Base-by-base conservation (phyloP, 2,797 vertebrate species). In the Sciurus vulgaris region DNA sequence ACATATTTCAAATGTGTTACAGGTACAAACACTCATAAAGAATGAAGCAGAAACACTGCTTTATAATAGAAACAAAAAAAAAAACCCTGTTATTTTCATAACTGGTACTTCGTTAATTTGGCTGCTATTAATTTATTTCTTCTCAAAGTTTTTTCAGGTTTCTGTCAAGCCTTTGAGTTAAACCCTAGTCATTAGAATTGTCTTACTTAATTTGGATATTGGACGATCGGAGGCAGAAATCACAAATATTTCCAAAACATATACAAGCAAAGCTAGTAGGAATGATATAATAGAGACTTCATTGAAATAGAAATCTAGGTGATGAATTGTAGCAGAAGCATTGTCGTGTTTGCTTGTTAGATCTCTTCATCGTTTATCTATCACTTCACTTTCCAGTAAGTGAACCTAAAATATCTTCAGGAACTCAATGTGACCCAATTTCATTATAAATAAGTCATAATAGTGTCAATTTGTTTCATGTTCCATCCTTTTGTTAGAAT, bases 271-370 rank as follows among this genome's bases (percentile, higher is more conserved):
- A 90, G 86, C 28, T 70, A 59, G 35, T 41, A 51, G 41, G 17
- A 87, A 91, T 56, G 44, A 6, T 54, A 70, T 77, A 63, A 91
- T 35, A 47, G 9, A 28, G 56, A 93, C 28, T 88, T 91, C 61
- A 93, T 86, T 97, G 82, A 94, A 67, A 56, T 26, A n/a, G 67
- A 77, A 77, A 63, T 91, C 3, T 35, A 47, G 38, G 30, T 89
- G 49, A 86, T 82, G 54, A 88, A 86, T 74, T 73, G 18, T 3
- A 85, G 41, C n/a, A 63, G 14, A 49, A 85, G n/a, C 5, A 47
- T 54, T 33, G 22, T 69, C 17, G 44, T n/a, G 4, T 54, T 79
- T 56, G 35, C 78, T 73, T 49, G 9, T 86, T 67, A 88, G 24
- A 1, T 56, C 28, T 73, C 54, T 54, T 74, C 35, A 30, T 81